Evolutionary conservation across 35 echinoderm and acorn worm genomes (phyloP).

Genomic region (Apostichopus parvimensis): DNA sequence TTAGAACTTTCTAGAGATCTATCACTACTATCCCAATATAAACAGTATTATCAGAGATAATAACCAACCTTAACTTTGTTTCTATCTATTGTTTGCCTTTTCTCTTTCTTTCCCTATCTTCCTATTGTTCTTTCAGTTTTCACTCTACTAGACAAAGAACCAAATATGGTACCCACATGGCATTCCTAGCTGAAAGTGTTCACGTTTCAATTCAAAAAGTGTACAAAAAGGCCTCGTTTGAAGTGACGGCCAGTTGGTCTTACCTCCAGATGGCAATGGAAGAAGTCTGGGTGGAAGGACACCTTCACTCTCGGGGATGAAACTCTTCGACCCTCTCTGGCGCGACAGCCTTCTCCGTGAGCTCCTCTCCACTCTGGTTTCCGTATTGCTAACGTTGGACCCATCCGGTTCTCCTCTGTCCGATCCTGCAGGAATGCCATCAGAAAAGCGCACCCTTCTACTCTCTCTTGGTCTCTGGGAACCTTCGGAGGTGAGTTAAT

Average conservation of each 20-base stretch:
- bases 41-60: too few relatives aligned
- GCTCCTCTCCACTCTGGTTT: slow-evolving; percentile 30
- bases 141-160: too few relatives aligned
- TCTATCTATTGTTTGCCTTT: too few relatives aligned
- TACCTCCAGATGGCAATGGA: slow-evolving; percentile 77
- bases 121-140: too few relatives aligned
- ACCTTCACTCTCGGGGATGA: slow-evolving; percentile 86
- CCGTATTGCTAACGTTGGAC: neutral
- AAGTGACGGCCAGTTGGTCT: neutral
- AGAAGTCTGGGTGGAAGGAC: slow-evolving; percentile 80
- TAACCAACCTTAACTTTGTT: too few relatives aligned
- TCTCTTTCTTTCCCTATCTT: too few relatives aligned
- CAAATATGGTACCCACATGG: too few relatives aligned
- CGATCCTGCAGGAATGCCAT: slow-evolving; percentile 80
- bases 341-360: slow-evolving; percentile 43
- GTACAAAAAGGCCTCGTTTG: too few relatives aligned
- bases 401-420: slow-evolving; percentile 63
- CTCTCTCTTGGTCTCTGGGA: slow-evolving; percentile 75
- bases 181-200: too few relatives aligned
- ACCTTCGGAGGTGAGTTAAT: slow-evolving; percentile 42
- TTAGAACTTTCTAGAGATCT: too few relatives aligned
- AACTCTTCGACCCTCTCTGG: slow-evolving; percentile 62
- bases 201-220: too few relatives aligned
- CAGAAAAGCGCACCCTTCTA: slow-evolving; percentile 83
- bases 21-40: too few relatives aligned